Evolutionary conservation across 37 sponge, comb jelly and placozoan genomes (phyloP).

Genomic region (Amphimedon queenslandica): DNA sequence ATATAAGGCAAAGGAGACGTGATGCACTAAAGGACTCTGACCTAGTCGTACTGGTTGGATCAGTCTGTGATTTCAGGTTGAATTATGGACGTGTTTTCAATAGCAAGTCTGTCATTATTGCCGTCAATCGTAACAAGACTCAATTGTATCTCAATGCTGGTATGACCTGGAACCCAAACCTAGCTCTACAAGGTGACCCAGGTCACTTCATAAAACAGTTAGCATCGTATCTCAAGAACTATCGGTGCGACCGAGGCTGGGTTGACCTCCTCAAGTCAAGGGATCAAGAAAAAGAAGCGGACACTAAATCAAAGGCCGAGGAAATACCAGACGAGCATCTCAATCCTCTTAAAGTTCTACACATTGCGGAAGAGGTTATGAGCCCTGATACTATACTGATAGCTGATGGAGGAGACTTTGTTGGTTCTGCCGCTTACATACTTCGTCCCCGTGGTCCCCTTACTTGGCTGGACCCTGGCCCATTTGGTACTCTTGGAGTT

Average conservation of each 20-base stretch:
- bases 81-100: conserved; percentile 79
- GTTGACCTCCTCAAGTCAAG: conserved; percentile 45
- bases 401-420: conserved; percentile 98
- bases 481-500: conserved; percentile 97
- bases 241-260: conserved; percentile 64
- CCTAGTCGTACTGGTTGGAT: conserved; percentile 81
- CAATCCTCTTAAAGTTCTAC: conserved; percentile 81
- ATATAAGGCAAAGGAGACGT: conserved; percentile 76
- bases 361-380: conserved; percentile 61
- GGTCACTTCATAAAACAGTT: conserved; percentile 63
- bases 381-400: conserved; percentile 64
- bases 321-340: conserved; percentile 51
- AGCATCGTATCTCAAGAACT: conserved; percentile 22
- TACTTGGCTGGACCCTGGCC: conserved; percentile 94
- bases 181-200: conserved; percentile 70
- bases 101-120: conserved; percentile 53
- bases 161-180: conserved; percentile 53
- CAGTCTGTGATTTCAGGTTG: conserved; percentile 87
- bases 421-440: conserved; percentile 95
- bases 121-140: conserved; percentile 73
- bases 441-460: conserved; percentile 86
- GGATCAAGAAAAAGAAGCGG: conserved; percentile 70
- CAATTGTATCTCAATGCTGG: conserved; percentile 65
- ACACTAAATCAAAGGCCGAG: conserved; percentile 47
- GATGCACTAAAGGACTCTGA: conserved; percentile 94